Percentiles rank a stretch among this genome's conserved stretches.
phyloP scores from a whole-genome alignment of 2,888 invertebrate species.

The Nomada fucata region DNA sequence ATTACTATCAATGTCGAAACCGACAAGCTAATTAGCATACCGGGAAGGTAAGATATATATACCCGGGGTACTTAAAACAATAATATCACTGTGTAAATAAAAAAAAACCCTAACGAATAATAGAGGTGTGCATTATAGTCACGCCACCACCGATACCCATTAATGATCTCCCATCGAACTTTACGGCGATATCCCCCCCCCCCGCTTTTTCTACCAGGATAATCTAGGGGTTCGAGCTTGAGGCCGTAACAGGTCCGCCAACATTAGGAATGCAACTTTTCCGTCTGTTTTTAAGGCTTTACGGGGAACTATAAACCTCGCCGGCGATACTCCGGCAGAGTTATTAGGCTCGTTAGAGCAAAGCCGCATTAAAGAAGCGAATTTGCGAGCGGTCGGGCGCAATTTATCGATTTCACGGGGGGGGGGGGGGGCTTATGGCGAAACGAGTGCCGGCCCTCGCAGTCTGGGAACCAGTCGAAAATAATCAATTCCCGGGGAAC shows the following conservation, averaged over 20 bases:
- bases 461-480: conserved; percentile 8
- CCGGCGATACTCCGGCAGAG: conserved; percentile 23
- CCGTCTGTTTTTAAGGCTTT: conserved; percentile 41
- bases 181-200: neutral
- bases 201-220: neutral
- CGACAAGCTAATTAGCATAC: too few relatives aligned
- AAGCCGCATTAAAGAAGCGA: conserved; percentile 54
- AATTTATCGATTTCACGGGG: conserved; percentile 53
- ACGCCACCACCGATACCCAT: neutral
- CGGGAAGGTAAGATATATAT: neutral
- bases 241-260: neutral
- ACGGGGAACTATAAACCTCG: conserved; percentile 35
- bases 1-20: too few relatives aligned
- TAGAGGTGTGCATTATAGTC: neutral
- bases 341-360: conserved; percentile 53
- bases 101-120: neutral
- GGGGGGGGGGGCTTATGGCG: conserved; percentile 34
- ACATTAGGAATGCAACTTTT: conserved; percentile 35
- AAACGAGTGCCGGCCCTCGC: conserved; percentile 16
- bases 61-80: neutral
- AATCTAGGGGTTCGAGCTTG: neutral
- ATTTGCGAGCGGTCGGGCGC: conserved; percentile 42
- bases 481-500: conserved; percentile 9
- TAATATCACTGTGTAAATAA: neutral
- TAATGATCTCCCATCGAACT: neutral